phyloP scores from a whole-genome alignment of 1,140 invertebrate genomes.

The Philotrypesis tridentata region DNA sequence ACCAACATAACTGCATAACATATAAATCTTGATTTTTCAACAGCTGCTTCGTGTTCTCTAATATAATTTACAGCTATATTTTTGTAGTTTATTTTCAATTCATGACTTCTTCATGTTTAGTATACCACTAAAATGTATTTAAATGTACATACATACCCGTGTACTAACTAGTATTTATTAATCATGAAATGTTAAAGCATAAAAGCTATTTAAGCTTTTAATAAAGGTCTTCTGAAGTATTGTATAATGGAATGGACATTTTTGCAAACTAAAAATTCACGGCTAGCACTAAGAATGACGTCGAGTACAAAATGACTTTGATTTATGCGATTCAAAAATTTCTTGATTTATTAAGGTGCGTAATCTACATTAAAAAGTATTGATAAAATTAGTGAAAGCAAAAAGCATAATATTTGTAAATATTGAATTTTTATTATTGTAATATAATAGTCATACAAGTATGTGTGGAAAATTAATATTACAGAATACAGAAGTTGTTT shows the following conservation, averaged over 20 bases:
- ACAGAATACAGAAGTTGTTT: neutral
- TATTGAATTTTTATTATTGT: neutral
- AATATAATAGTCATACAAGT: neutral
- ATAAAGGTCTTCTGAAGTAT: neutral
- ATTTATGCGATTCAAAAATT: slow-evolving; percentile 22
- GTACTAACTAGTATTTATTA: neutral
- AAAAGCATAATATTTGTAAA: neutral
- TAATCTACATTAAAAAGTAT: neutral
- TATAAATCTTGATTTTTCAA: neutral
- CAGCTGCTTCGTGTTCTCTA: neutral
- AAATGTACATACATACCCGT: neutral
- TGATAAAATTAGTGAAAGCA: neutral
- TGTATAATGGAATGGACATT: neutral
- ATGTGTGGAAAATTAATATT: neutral
- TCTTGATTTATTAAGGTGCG: neutral
- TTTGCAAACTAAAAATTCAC: neutral
- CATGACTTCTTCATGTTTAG: neutral
- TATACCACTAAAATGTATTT: neutral
- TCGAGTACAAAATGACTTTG: slow-evolving; percentile 27
- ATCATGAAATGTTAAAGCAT: neutral
- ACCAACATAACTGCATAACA: no score
- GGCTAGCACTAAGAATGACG: neutral
- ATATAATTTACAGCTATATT: neutral
- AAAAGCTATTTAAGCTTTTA: neutral
- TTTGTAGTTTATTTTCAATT: neutral